Evolutionary conservation across 2,797 vertebrate species (phyloP).

Genomic region (Astyanax mexicanus): DNA sequence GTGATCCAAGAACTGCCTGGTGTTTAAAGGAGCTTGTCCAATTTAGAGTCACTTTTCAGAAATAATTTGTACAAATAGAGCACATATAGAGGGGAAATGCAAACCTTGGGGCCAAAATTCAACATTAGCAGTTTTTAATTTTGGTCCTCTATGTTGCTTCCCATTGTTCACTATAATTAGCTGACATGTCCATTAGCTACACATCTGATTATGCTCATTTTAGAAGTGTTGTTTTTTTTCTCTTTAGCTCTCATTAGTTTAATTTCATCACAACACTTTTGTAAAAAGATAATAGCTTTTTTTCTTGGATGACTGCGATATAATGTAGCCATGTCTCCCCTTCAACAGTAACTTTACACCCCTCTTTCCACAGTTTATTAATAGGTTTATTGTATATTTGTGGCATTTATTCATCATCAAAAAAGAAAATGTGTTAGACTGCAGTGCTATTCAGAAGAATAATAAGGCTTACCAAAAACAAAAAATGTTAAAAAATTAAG

Average conservation of each 20-base stretch:
- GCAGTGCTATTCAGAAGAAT: too few relatives aligned
- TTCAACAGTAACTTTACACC: too few relatives aligned
- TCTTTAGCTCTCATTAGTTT: slow-evolving; percentile 36
- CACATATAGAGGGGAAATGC: background rate
- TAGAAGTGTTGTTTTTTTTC: slow-evolving; percentile 48
- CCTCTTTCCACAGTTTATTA: background rate
- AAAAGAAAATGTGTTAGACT: too few relatives aligned
- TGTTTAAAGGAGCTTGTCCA: slow-evolving; percentile 11
- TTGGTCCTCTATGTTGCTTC: slow-evolving; percentile 15
- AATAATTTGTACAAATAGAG: slow-evolving; percentile 22
- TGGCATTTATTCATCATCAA: too few relatives aligned
- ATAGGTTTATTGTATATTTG: too few relatives aligned
- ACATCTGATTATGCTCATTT: slow-evolving; percentile 38
- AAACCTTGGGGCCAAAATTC: slow-evolving; percentile 7
- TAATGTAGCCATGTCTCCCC: too few relatives aligned
- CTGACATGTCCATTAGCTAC: slow-evolving; percentile 34
- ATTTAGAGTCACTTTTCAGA: slow-evolving; percentile 19
- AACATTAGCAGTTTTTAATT: slow-evolving; percentile 35
- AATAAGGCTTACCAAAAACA: too few relatives aligned
- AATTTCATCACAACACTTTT: slow-evolving; percentile 30
- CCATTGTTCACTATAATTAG: slow-evolving; percentile 45
- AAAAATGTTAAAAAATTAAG: too few relatives aligned
- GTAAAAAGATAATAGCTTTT: too few relatives aligned
- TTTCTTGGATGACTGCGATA: too few relatives aligned
- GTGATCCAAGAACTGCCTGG: slow-evolving; percentile 17